phyloP scores from a whole-genome alignment of 2,113 vertebrate genomes.

The Amblyornis subalaris region DNA sequence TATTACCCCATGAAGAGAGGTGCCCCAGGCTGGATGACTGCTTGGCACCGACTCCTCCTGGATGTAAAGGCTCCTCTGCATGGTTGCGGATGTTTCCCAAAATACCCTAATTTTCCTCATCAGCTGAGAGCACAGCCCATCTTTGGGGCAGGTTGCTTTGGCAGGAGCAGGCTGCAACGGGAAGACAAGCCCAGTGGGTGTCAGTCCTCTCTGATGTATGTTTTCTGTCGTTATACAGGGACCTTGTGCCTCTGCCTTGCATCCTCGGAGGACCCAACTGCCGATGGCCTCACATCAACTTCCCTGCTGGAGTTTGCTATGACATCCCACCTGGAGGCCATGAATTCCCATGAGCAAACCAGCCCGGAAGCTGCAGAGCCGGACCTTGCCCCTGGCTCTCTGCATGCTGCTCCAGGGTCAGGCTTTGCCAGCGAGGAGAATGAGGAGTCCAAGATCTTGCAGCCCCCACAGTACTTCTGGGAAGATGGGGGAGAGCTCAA shows the following conservation, averaged over 20 bases:
- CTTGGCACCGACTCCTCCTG: background rate
- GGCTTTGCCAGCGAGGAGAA: constrained; percentile 85
- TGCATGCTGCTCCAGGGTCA: constrained; percentile 79
- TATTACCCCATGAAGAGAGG: background rate
- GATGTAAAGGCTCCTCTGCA: background rate
- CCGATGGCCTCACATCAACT: constrained; percentile 76
- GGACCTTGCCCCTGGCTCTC: constrained; percentile 45
- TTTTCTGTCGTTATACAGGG: constrained; percentile 58
- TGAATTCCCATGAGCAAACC: constrained; percentile 59
- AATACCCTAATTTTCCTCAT: background rate
- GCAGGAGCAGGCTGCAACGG: background rate
- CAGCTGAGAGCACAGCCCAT: background rate
- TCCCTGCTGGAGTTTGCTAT: constrained; percentile 66
- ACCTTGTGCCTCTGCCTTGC: constrained; percentile 50
- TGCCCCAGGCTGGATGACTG: background rate
- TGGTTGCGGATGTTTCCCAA: background rate
- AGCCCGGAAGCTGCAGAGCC: background rate
- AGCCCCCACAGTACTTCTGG: constrained; percentile 77
- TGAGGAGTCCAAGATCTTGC: constrained; percentile 79
- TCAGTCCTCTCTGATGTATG: background rate
- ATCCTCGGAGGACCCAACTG: constrained; percentile 45
- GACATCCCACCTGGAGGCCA: constrained; percentile 60
- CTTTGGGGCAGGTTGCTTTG: background rate
- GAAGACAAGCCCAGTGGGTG: background rate
- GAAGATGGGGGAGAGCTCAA: constrained; percentile 76